Conservation (phyloP, 2,113 vertebrate genomes). For the Pseudopipra pipra region DNA sequence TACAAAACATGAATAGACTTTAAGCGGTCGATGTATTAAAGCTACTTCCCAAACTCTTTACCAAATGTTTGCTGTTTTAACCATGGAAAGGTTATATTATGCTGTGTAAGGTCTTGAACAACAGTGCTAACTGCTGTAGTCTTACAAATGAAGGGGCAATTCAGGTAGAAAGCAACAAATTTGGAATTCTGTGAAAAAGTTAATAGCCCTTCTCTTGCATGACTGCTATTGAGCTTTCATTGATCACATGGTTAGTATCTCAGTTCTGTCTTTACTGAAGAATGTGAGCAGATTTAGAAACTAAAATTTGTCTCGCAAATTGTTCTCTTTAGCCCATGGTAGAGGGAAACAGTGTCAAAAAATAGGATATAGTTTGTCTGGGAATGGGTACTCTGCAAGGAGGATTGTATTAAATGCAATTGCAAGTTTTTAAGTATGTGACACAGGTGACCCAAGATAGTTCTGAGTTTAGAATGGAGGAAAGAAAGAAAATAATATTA, state of each 20-base stretch:
- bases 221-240: not conserved
- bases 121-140: not conserved
- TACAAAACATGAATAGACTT: not conserved
- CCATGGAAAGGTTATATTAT: not conserved
- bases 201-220: not conserved
- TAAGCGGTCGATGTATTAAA: accelerated
- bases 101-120: not conserved
- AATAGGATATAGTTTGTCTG: not conserved
- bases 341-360: not conserved
- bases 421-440: not conserved
- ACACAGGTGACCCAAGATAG: not conserved
- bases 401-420: not conserved
- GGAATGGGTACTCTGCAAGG: not conserved
- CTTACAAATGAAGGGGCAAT: not conserved
- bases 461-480: not conserved
- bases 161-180: not conserved
- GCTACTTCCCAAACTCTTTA: not conserved
- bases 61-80: not conserved
- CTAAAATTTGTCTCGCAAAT: not conserved
- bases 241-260: not conserved
- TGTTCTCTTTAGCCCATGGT: not conserved
- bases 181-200: not conserved
- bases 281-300: not conserved
- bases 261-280: not conserved
- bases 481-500: not conserved